Percentiles rank a stretch among this genome's conserved stretches.
Conservation (phyloP, 1,140 invertebrate species). For the Drosophila willistoni region DNA sequence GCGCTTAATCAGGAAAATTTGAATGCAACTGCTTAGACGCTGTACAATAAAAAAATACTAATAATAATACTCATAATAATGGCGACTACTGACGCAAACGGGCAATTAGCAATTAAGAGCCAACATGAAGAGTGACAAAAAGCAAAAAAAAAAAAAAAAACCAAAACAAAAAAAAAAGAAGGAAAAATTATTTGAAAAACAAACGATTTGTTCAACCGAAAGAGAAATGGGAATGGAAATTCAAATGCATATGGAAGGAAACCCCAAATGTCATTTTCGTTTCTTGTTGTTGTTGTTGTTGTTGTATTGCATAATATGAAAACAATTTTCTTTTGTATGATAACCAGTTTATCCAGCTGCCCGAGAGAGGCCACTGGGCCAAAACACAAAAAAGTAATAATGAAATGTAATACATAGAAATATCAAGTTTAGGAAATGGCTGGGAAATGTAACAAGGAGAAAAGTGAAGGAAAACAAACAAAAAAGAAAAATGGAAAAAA, state of each 20-base stretch:
- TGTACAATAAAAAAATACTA: constrained; percentile 9
- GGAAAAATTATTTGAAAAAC: neutral
- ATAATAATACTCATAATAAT: constrained; percentile 17
- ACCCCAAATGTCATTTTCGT: constrained; percentile 42
- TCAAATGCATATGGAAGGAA: constrained; percentile 4
- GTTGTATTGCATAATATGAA: neutral
- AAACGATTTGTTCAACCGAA: neutral
- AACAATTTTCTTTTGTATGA: constrained; percentile 9
- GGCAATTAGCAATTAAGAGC: constrained; percentile 78
- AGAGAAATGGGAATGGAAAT: neutral
- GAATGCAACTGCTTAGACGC: constrained; percentile 62
- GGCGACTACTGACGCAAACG: constrained; percentile 65
- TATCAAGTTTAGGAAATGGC: neutral
- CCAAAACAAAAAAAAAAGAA: too few species aligned
- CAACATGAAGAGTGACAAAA: constrained; percentile 41
- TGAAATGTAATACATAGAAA: constrained; percentile 18
- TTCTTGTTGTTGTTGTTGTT: neutral
- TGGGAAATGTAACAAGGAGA: constrained; percentile 16
- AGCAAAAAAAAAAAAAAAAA: neutral
- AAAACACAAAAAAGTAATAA: constrained; percentile 16
- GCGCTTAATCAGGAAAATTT: constrained; percentile 75
- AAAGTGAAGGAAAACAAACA: neutral
- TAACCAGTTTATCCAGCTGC: neutral
- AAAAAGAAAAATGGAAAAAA: neutral
- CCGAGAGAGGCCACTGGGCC: constrained; percentile 26